Conservation (phyloP, 2,113 vertebrate species). For the Egretta garzetta region DNA sequence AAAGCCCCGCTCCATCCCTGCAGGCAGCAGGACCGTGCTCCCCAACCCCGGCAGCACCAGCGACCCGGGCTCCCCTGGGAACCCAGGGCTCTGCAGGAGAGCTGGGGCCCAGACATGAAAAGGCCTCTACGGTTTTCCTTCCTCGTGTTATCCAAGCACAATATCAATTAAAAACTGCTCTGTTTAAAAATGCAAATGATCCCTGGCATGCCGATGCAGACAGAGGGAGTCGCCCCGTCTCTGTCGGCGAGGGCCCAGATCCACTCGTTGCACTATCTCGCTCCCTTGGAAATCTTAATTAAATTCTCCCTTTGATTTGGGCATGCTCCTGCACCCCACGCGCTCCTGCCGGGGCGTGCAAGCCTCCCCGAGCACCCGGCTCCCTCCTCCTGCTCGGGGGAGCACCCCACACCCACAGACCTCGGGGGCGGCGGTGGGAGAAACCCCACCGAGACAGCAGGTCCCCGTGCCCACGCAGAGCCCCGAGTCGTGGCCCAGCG, state of each 20-base stretch:
- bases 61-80: background rate
- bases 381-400: background rate
- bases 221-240: background rate
- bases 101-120: background rate
- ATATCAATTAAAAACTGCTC: background rate
- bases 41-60: background rate
- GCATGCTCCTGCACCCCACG: background rate
- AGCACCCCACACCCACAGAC: background rate
- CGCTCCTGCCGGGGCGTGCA: background rate
- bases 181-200: slow-evolving; percentile 35
- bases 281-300: slow-evolving; percentile 18
- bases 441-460: fast-evolving
- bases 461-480: fast-evolving
- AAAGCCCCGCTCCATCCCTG: background rate
- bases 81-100: background rate
- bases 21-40: background rate
- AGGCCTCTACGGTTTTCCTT: background rate
- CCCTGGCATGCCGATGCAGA: slow-evolving; percentile 2
- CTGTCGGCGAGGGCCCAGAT: background rate
- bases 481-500: fast-evolving
- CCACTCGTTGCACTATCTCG: slow-evolving; percentile 7
- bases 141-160: background rate
- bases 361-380: background rate
- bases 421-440: background rate
- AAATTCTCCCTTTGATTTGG: slow-evolving; percentile 15